Base-by-base conservation (phyloP, 2,888 invertebrate species). In the Stenurella melanura region DNA sequence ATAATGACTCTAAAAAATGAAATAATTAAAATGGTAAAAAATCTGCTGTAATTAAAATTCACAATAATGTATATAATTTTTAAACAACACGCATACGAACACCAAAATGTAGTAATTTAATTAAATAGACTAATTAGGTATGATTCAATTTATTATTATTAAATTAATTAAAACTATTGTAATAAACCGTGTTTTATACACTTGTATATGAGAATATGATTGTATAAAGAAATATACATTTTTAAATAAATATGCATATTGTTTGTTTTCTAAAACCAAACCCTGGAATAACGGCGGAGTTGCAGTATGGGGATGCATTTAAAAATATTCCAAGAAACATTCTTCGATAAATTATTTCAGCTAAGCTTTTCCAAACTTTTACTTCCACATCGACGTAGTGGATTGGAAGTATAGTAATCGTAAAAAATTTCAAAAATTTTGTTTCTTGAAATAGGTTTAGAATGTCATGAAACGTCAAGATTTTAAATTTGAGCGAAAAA, bases 1-100 rank as follows among this genome's bases (percentile, higher is more conserved):
- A 17, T 0, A 50, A 50, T 50, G 15, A 50, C n/a, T 6, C n/a
- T 50, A n/a, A 50, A 50, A 0, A 50, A n/a, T n/a, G 6, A n/a
- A 50, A 50, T n/a, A 50, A 6, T n/a, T 50, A 50, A 50, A 50
- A 11, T 15, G 12, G 2, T 50, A 2, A 50, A 50, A 50, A 50
- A 50, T n/a, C 4, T 50, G 50, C n/a, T 50, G n/a, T 50, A 50
- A 50, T 50, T 50, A n/a, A 50, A 12, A n/a, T 50, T n/a, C 50
- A 15, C n/a, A 50, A 50, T 50, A 50, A 50, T n/a, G n/a, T 50
- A n/a, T 15, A 50, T 50, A 17, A n/a, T 50, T 50, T 34, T 12
- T 50, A 50, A 50, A 50, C 50, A 50, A 50, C 50, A n/a, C 12
- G 50, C 50, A 50, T n/a, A n/a, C 50, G n/a, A 50, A 50, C 50